Evolutionary conservation across 2,797 vertebrate genomes (phyloP).

Genomic region (Myotis myotis): DNA sequence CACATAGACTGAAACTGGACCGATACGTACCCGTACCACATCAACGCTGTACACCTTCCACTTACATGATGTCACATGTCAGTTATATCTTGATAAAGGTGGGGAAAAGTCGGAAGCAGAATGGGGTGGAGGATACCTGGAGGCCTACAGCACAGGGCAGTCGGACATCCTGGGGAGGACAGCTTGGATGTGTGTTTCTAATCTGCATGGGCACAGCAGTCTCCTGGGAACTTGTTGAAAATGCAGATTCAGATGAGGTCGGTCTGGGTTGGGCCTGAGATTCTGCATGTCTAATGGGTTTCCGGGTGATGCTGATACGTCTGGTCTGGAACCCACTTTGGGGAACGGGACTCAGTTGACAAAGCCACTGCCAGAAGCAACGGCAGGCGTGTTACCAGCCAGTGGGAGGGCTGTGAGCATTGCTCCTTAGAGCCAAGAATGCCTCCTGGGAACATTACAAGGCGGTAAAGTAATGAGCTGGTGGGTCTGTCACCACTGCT

Average conservation of each 20-base stretch:
- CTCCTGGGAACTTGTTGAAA: neutral
- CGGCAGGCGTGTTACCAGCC: neutral
- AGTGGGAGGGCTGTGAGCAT: neutral
- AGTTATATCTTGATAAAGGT: neutral
- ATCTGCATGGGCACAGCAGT: neutral
- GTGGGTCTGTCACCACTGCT: neutral
- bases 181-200: neutral
- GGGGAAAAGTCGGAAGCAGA: neutral
- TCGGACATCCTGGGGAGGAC: neutral
- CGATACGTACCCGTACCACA: too few species aligned
- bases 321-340: neutral
- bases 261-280: neutral
- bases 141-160: neutral
- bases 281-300: neutral
- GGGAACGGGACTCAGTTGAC: neutral
- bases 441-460: neutral
- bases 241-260: neutral
- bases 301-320: neutral
- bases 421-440: neutral
- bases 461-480: accelerated
- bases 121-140: neutral
- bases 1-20: too few species aligned
- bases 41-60: neutral
- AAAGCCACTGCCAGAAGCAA: neutral
- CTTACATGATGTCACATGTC: neutral